Evolutionary conservation across 64 coral and sea anemone species (phyloP).

Genomic region (Acropora yongei): DNA sequence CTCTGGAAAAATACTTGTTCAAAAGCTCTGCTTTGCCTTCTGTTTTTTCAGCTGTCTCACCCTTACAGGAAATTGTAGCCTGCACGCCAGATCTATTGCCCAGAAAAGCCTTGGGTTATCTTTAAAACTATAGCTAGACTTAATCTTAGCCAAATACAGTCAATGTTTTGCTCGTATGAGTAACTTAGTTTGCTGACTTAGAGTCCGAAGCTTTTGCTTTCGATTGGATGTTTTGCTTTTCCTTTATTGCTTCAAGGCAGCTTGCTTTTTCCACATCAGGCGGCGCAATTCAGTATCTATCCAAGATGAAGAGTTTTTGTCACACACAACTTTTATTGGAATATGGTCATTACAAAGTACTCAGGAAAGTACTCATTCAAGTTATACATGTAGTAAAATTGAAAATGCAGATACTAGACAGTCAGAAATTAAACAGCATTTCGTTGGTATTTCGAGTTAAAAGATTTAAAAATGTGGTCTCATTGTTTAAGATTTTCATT

Average conservation of each 20-base stretch:
- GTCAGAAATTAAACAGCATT: no score
- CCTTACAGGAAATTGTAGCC: constrained; percentile 13
- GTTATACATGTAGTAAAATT: no score
- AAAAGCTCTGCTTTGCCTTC: constrained; percentile 47
- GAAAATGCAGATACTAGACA: no score
- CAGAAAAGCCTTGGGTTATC: constrained; percentile 56
- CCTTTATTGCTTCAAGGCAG: constrained; percentile 36
- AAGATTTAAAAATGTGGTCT: no score
- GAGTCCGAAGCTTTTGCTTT: constrained; percentile 32
- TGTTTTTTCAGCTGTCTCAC: neutral
- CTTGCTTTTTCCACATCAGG: constrained; percentile 48
- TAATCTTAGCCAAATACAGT: constrained; percentile 39
- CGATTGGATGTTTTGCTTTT: constrained; percentile 23
- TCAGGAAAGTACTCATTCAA: no score
- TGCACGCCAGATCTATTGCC: neutral
- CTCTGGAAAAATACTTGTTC: constrained; percentile 32
- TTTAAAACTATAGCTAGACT: constrained; percentile 13
- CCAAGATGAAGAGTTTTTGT: constrained; percentile 56
- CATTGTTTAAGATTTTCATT: no score
- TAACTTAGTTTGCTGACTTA: constrained; percentile 51
- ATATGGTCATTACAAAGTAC: neutral
- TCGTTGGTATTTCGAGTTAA: no score
- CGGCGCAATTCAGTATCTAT: constrained; percentile 55
- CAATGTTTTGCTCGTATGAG: constrained; percentile 31
- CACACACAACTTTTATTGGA: constrained; percentile 20